Evolutionary conservation across 2,888 invertebrate species (phyloP).

Genomic region (Drosophila maculinotata): DNA sequence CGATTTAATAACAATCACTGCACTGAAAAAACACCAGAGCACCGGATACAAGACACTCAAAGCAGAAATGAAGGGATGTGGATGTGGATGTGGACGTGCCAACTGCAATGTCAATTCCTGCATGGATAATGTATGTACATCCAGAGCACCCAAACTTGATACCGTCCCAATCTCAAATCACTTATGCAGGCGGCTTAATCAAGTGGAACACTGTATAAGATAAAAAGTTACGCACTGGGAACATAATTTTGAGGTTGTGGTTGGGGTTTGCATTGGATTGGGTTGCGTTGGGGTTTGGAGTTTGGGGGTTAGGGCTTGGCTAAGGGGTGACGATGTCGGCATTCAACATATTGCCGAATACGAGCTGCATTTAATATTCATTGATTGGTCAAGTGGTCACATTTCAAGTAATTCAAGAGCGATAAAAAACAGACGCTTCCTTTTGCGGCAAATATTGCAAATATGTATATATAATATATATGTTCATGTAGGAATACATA

Average conservation of each 20-base stretch:
- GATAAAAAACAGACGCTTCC: conserved; percentile 30
- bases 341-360: conserved; percentile 34
- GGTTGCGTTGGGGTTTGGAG: background rate
- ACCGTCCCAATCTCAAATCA: conserved; percentile 13
- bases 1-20: background rate
- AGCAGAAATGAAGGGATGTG: no score
- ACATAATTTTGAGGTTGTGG: conserved; percentile 34
- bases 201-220: conserved; percentile 8
- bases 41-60: background rate
- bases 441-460: conserved; percentile 6
- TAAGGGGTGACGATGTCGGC: conserved; percentile 9
- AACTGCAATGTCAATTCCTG: no score
- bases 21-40: background rate
- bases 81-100: no score
- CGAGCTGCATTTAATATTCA: conserved; percentile 64
- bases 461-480: background rate
- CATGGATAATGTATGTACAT: background rate
- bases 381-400: conserved; percentile 71
- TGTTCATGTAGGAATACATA: background rate
- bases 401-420: conserved; percentile 61
- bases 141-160: conserved; percentile 13
- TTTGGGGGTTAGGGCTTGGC: background rate
- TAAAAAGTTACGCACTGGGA: conserved; percentile 42
- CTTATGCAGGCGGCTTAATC: conserved; percentile 31
- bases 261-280: conserved; percentile 9